Evolutionary conservation across 2,113 vertebrate species (phyloP).

Genomic region (Rousettus leschenaultii): DNA sequence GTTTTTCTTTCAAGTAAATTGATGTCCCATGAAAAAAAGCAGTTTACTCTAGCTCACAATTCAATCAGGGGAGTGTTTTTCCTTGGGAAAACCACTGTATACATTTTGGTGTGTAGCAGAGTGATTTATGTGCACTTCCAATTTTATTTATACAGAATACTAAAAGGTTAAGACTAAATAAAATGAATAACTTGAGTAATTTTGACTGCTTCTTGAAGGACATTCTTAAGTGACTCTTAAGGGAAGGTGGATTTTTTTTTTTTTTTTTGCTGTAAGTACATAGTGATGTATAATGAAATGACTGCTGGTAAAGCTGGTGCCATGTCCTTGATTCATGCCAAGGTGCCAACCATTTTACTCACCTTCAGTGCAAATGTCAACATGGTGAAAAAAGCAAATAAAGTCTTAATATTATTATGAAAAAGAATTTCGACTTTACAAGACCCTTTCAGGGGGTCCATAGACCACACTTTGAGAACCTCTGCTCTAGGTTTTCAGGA

Average conservation of each 20-base stretch:
- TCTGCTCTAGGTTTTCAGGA: neutral
- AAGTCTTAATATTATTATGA: neutral
- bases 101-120: neutral
- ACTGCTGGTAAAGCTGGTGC: neutral
- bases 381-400: neutral
- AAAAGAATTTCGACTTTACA: neutral
- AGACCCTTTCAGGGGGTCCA: neutral
- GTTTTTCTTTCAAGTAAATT: neutral
- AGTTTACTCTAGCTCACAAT: neutral
- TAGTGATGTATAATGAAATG: no score
- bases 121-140: neutral
- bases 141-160: neutral
- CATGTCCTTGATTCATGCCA: neutral
- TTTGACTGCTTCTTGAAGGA: neutral
- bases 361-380: neutral
- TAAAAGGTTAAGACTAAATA: neutral
- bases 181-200: neutral
- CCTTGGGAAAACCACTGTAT: neutral
- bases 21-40: neutral
- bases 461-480: neutral
- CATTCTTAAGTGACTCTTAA: neutral
- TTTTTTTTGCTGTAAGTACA: no score
- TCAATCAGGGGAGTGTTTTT: neutral
- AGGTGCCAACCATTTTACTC: neutral
- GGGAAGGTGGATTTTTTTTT: neutral